Base-by-base conservation (phyloP, 2,113 vertebrate genomes). In the Scomber scombrus region DNA sequence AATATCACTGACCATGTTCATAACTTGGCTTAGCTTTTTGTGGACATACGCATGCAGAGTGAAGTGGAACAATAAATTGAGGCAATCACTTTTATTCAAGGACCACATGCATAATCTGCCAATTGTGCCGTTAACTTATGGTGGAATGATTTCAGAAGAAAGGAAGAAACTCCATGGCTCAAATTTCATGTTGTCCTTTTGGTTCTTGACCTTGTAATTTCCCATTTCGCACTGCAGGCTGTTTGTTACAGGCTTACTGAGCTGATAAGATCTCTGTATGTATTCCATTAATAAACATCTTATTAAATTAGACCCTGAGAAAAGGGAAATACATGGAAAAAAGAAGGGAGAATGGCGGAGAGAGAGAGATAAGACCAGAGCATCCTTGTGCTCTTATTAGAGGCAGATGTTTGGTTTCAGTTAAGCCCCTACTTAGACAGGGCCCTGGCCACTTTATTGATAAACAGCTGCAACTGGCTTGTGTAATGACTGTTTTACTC, bases 391-490 rank as follows among this genome's bases (percentile, higher is more conserved):
- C 18, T 66, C 78, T 75, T 66, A 72, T 80, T 14, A 65, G 43
- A 86, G 66, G 54, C 88, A 89, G 78, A 88, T 88, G 88, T 85
- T 86, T 54, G 63, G 78, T 82, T 80, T 74, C 73, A 87, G 49
- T 88, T 92, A 81, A 91, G 68, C 77, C 73, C 73, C 50, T 40
- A 2, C 2, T 69, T 85, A 71, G 84, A 86, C 45, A 29, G 19
- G 13, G 9, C 43, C 15, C 52, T 51, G 63, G 64, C 67, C 63
- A 69, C 76, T 12, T 74, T 49, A 29, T 60, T 68, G 73, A 88
- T 88, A 73, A 85, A 89, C 82, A 85, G 79, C 80, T 85, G 80
- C 52, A 80, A 52, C 62, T 79, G 71, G 68, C 71, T 69, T 3
- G 9, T 84, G 72, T n/a, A 58, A 71, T 81, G 84, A 82, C 71